Evolutionary conservation across 2,888 invertebrate genomes (phyloP).

Genomic region (Tanypteryx hageni): DNA sequence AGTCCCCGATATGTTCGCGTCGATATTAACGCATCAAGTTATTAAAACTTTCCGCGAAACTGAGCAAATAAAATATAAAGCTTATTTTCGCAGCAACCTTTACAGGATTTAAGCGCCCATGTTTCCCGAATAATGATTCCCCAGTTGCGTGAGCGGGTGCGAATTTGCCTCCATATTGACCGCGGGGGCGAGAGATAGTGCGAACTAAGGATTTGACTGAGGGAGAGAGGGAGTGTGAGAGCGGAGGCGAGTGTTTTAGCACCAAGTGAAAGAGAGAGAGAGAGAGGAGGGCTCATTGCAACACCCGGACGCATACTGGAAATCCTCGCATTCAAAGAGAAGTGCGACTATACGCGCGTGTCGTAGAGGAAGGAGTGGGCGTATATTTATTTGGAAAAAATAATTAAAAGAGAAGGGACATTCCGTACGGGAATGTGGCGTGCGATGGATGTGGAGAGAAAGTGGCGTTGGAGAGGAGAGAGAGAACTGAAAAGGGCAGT

Average conservation of each 20-base stretch:
- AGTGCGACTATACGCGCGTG: no score
- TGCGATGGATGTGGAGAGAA: background rate
- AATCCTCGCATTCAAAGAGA: background rate
- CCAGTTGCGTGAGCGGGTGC: background rate
- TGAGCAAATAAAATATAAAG: no score
- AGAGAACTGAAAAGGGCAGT: background rate
- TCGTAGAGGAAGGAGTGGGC: no score
- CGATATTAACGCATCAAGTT: no score
- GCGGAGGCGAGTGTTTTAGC: background rate
- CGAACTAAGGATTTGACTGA: no score
- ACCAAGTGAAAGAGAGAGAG: background rate
- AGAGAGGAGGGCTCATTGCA: background rate
- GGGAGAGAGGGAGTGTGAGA: background rate
- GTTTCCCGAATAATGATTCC: background rate
- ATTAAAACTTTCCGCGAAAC: no score
- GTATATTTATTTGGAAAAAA: no score
- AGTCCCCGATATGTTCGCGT: no score
- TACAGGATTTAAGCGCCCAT: no score
- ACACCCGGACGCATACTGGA: background rate
- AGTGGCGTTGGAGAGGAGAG: background rate
- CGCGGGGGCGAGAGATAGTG: background rate
- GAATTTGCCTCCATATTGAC: background rate
- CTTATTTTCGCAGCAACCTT: no score
- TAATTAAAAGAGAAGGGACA: no score
- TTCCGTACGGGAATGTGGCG: no score